Evolutionary conservation across 2,113 vertebrate species (phyloP), one percentile per base, ranked within the genome.

Genomic region (Bucco capensis): DNA sequence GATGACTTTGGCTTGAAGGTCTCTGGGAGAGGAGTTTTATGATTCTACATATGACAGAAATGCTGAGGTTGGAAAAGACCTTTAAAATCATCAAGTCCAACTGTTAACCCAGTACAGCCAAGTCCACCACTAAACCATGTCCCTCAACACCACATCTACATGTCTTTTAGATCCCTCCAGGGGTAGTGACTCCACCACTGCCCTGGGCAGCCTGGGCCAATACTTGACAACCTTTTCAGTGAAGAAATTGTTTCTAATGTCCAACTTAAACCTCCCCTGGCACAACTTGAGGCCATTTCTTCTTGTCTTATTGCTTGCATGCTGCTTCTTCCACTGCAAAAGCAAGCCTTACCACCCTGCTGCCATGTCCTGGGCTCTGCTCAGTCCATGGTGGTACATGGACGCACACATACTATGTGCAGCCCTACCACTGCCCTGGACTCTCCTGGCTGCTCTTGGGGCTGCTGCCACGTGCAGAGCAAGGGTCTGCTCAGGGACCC

Each of bases 321-420:
- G 8, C 47, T n/a, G n/a, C 30, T 64, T 38, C 61, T 51, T 54
- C 21, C 61, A 14, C 5, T 17, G 23, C n/a, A 50, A 62, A 83
- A 82, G 22, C 31, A 28, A 14, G 14, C 70, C 61, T 62, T 24
- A 15, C 28, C 61, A 37, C 0, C 19, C 7, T 0, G 8, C 40
- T 82, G 37, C 37, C 31, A 2, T 12, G 27, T 9, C 76, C 70
- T 22, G 15, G 37, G 44, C 46, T 44, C 51, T 40, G 51, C 33
- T 40, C 66, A 50, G 35, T 27, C 47, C 1, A 0, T 1, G 5
- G 25, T 4, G 14, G 38, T 8, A 81, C 8, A 10, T 1, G 2
- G 4, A 4, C 4, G 30, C 5, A 5, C 12, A 21, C 23, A 21
- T 23, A 30, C 5, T 1, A 22, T 6, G 47, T 13, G 10, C 30